Base-by-base conservation (phyloP, 2,113 vertebrate species). In the Tetrax tetrax region DNA sequence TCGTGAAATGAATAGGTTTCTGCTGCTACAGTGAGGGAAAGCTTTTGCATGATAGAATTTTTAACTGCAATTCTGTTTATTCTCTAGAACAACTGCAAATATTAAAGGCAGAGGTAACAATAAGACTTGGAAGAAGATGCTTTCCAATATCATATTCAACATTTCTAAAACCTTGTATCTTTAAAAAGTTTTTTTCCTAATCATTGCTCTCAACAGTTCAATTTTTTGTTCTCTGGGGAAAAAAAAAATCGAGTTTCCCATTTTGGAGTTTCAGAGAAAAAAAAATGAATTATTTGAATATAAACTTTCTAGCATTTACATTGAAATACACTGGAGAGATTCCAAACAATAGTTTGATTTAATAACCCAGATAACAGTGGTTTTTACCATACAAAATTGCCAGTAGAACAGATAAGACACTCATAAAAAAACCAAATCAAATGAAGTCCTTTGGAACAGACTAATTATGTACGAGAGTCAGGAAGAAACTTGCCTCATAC, bases 401-500 rank as follows among this genome's bases (percentile, higher is more conserved):
- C 89, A 89, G 33, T 10, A 92, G 68, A 77, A 69, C 14, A 92
- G 59, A 61, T 41, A 92, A 84, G 68, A 64, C 21, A 92, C 60
- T 56, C 76, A 93, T 54, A 74, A 81, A 86, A 47, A 80, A 80
- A 88, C 80, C 45, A 83, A 95, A 89, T 61, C 69, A 79, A 78
- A 78, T 87, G 1, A 91, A 89, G 35, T 76, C 24, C 53, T 91
- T 91, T 85, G 70, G 69, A 89, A 87, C 2, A 78, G 83, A 82
- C 57, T 91, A 92, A 89, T 95, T 66, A 57, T 10, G n/a, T 51
- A 56, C 29, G 24, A 71, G 23, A 92, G 41, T 64, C 89, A 89
- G 89, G 89, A 96, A 94, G 87, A 94, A 96, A 96, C 35, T 84
- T 84, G 64, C 37, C 65, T 79, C 6, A 12, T 76, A 76, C 15